A percentile compares a stretch with the other conserved stretches of the same genome.
Evolutionary conservation across 1,140 invertebrate species (phyloP).

Genomic region (Drosophila navojoa): DNA sequence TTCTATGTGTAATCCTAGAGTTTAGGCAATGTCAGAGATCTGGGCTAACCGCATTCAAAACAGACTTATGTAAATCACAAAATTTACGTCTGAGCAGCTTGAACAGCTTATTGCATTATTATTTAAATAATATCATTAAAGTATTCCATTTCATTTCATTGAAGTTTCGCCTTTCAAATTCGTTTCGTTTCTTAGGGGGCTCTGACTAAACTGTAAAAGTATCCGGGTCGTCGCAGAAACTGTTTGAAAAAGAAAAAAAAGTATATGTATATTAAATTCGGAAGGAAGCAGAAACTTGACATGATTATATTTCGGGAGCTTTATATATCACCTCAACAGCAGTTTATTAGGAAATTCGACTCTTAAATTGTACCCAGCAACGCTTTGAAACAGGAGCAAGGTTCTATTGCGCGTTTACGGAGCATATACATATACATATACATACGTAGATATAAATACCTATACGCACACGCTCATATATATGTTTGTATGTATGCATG

Average conservation of each 20-base stretch:
- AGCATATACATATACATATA: background rate
- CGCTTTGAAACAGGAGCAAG: background rate
- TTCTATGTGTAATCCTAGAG: background rate
- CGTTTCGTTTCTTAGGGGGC: constrained; percentile 4
- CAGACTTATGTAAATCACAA: too few species aligned
- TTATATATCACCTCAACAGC: background rate
- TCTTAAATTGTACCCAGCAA: background rate
- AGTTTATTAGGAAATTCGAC: constrained; percentile 4
- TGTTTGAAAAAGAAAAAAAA: background rate
- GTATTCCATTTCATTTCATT: background rate
- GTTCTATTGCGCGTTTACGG: background rate
- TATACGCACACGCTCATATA: background rate
- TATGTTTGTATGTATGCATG: background rate
- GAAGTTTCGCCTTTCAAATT: background rate
- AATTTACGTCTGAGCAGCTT: background rate
- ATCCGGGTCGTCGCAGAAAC: background rate
- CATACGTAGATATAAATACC: background rate
- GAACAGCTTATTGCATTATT: background rate
- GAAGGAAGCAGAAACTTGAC: constrained; percentile 13
- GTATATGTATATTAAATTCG: background rate
- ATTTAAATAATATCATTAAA: background rate
- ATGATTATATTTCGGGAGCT: constrained; percentile 7
- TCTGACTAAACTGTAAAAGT: constrained; percentile 19
- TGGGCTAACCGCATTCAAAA: background rate
- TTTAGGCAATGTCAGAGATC: background rate